These are phyloP conservation scores for Oasisia sp. DNA, from an alignment of 2,888 invertebrate genomes.

Conservation along the genomic window DNA sequence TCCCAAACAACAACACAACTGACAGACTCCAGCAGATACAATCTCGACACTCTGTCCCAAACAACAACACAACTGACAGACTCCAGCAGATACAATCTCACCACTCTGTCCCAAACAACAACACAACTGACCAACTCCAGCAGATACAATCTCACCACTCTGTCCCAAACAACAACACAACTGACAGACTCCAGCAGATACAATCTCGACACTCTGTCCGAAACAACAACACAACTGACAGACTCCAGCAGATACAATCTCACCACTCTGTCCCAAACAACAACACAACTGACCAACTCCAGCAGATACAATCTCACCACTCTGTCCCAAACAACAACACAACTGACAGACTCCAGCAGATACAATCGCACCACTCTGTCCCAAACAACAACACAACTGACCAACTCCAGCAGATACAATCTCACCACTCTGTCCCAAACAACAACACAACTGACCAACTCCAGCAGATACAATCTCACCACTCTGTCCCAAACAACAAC, in stretches of 20 bases:
- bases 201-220: not conserved
- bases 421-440: too few species aligned
- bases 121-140: not conserved
- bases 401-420: too few species aligned
- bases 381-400: too few species aligned
- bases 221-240: not conserved
- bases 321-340: not conserved
- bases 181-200: not conserved
- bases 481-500: too few species aligned
- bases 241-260: not conserved
- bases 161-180: not conserved
- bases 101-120: not conserved
- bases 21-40: not conserved
- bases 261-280: too few species aligned
- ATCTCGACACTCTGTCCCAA: not conserved
- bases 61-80: not conserved
- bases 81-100: not conserved
- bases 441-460: too few species aligned
- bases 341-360: not conserved
- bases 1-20: not conserved
- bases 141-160: not conserved
- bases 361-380: too few species aligned
- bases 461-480: too few species aligned
- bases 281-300: too few species aligned
- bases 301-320: not conserved